Evolutionary conservation across 2,113 vertebrate species (phyloP).

Genomic region (Emydocephalus ijimae): DNA sequence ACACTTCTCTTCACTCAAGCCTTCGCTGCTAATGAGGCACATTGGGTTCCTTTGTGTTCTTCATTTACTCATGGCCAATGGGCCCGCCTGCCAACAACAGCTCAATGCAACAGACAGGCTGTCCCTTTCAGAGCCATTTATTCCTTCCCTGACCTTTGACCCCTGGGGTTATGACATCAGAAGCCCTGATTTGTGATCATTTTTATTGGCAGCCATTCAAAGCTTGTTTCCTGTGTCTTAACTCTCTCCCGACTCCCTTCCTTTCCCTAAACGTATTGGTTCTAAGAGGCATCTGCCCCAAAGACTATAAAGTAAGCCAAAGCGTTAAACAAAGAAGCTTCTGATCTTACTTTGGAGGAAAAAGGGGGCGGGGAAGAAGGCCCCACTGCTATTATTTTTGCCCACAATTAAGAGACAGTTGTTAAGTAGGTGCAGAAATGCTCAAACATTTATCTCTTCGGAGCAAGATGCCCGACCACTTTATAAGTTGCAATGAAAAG

Average conservation of each 20-base stretch:
- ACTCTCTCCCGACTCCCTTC: slow-evolving; percentile 64
- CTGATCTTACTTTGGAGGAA: slow-evolving; percentile 58
- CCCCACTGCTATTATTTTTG: slow-evolving; percentile 69
- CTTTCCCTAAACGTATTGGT: slow-evolving; percentile 69
- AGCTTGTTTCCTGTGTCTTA: slow-evolving; percentile 78
- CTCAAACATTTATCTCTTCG: slow-evolving; percentile 68
- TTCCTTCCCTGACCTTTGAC: slow-evolving; percentile 74
- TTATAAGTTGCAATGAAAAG: slow-evolving; percentile 75
- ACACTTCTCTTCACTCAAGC: slow-evolving; percentile 70
- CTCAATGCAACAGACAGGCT: slow-evolving; percentile 73
- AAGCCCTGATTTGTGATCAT: slow-evolving; percentile 78
- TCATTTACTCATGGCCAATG: slow-evolving; percentile 73
- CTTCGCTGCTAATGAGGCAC: slow-evolving; percentile 77
- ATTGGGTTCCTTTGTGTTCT: slow-evolving; percentile 72
- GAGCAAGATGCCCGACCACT: slow-evolving; percentile 71
- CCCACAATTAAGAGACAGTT: slow-evolving; percentile 68
- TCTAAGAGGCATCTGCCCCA: slow-evolving; percentile 72
- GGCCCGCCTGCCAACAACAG: slow-evolving; percentile 73
- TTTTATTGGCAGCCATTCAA: slow-evolving; percentile 77
- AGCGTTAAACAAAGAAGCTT: slow-evolving; percentile 71
- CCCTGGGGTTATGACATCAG: slow-evolving; percentile 77
- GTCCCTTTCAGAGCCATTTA: slow-evolving; percentile 77
- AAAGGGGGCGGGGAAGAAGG: slow-evolving; percentile 46
- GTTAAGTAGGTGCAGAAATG: slow-evolving; percentile 72
- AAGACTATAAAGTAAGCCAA: slow-evolving; percentile 71